phyloP scores from a whole-genome alignment of 2,888 invertebrate species.

The Troides aeacus region DNA sequence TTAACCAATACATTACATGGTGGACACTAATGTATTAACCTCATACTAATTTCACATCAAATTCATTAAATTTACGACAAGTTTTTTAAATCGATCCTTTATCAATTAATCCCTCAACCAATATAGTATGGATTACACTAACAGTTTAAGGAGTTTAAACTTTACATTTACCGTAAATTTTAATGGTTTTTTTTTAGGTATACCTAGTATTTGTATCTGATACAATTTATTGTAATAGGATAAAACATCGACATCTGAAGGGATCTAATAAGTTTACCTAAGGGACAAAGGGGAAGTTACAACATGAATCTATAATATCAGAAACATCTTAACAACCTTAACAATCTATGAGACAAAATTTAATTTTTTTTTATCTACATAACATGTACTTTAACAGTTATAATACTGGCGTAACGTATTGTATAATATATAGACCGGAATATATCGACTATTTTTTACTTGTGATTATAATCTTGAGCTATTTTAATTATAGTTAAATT shows the following conservation, averaged over 20 bases:
- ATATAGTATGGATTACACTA: conserved; percentile 6
- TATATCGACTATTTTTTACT: conserved; percentile 44
- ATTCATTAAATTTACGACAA: no score
- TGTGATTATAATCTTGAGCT: conserved; percentile 49
- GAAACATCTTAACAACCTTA: conserved; percentile 53
- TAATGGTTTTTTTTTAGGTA: neutral
- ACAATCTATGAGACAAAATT: conserved; percentile 48
- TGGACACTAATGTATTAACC: no score
- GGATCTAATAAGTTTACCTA: conserved; percentile 59
- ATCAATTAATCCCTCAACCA: neutral
- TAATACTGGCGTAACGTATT: conserved; percentile 63
- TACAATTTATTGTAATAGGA: conserved; percentile 2
- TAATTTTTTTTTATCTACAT: conserved; percentile 44
- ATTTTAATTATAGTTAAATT: conserved; percentile 44
- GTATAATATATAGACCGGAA: conserved; percentile 37
- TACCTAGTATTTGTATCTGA: neutral
- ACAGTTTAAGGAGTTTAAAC: conserved; percentile 14
- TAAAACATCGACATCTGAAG: conserved; percentile 46
- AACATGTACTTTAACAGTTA: conserved; percentile 53
- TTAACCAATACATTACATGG: no score
- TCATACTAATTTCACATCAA: no score
- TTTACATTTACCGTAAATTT: neutral
- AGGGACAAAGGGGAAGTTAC: conserved; percentile 52
- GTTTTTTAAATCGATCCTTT: no score
- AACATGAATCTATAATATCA: conserved; percentile 50